Evolutionary conservation across 1,140 invertebrate genomes (phyloP), one percentile per base, ranked within the genome.

Genomic region (Nasonia giraulti): DNA sequence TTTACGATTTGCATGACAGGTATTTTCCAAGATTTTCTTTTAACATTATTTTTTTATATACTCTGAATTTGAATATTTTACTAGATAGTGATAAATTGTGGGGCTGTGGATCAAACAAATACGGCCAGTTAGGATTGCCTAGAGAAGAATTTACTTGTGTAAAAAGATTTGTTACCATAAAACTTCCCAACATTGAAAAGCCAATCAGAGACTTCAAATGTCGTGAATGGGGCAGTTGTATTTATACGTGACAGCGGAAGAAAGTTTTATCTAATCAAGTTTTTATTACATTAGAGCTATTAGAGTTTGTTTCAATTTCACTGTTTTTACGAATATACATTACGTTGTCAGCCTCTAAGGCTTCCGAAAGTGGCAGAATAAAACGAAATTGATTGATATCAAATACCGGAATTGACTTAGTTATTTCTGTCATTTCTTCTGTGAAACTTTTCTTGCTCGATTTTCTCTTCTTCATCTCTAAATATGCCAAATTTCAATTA

Each of bases 21-120:
- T 85, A 68, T 37, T 83, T 37, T 80, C 37, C 77, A 4, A 85
- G 85, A 82, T 44, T 77, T 47, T 20, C n/a, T 77, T 12, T 44
- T 77, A 11, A 14, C n/a, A 17, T 4, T 17, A 76, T 2, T 27
- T 27, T 75, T 23, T 1, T 44, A 40, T 66, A 66, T 66, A 37
- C 10, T 4, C n/a, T 82, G 6, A 6, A 27, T 47, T 20, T 44
- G 66, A 4, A 10, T 77, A 68, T 78, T 81, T 74, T 82, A 47
- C 77, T 8, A 86, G 86, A 82, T 33, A 66, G 0, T 88, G 94
- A 94, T 17, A 91, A 93, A 44, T 87, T 97, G 20, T 96, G 95
- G 95, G 95, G 95, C 7, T 94, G 94, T 89, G 97, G 97, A 55
- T 96, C 94, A 88, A 97, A 96, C 91, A 95, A 95, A 87, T 96